These are phyloP conservation scores for Leptinotarsa defecta DNA, from an alignment of 1,140 invertebrate genomes.

Conservation along the genomic window DNA sequence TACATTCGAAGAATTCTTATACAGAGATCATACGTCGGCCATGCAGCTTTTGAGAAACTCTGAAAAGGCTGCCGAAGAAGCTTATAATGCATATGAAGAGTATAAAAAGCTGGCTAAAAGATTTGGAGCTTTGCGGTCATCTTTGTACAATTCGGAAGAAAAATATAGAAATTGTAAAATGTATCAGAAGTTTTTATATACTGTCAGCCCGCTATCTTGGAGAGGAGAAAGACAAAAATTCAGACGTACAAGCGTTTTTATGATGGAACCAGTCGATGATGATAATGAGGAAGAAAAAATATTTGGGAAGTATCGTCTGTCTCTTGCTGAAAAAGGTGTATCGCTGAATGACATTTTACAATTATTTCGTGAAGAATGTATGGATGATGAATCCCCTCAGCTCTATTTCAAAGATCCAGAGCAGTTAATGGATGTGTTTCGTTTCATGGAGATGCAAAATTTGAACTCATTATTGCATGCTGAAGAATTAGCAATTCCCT, in stretches of 20 bases:
- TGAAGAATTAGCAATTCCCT: slow-evolving; percentile 64
- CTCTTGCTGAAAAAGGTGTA: slow-evolving; percentile 47
- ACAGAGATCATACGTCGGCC: slow-evolving; percentile 64
- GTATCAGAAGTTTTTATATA: slow-evolving; percentile 63
- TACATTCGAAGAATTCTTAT: slow-evolving; percentile 67
- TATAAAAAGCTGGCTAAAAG: slow-evolving; percentile 59
- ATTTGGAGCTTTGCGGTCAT: slow-evolving; percentile 60
- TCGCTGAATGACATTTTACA: slow-evolving; percentile 58
- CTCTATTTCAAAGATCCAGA: slow-evolving; percentile 65
- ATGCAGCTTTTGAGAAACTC: slow-evolving; percentile 62
- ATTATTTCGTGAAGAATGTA: slow-evolving; percentile 59
- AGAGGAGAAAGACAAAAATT: slow-evolving; percentile 48
- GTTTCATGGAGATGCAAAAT: slow-evolving; percentile 67
- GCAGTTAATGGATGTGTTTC: slow-evolving; percentile 63
- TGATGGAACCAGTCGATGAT: background rate
- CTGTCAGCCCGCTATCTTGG: slow-evolving; percentile 11
- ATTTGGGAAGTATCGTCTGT: slow-evolving; percentile 47
- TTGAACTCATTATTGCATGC: slow-evolving; percentile 67
- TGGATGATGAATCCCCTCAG: slow-evolving; percentile 54
- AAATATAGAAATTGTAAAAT: slow-evolving; percentile 65
- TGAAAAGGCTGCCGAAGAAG: slow-evolving; percentile 58
- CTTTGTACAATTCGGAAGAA: slow-evolving; percentile 66
- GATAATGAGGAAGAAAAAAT: slow-evolving; percentile 32
- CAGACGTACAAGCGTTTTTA: background rate
- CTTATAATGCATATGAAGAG: slow-evolving; percentile 59